These are phyloP conservation scores for Podarcis muralis DNA, from an alignment of 2,113 vertebrate species.

Conservation along the genomic window DNA sequence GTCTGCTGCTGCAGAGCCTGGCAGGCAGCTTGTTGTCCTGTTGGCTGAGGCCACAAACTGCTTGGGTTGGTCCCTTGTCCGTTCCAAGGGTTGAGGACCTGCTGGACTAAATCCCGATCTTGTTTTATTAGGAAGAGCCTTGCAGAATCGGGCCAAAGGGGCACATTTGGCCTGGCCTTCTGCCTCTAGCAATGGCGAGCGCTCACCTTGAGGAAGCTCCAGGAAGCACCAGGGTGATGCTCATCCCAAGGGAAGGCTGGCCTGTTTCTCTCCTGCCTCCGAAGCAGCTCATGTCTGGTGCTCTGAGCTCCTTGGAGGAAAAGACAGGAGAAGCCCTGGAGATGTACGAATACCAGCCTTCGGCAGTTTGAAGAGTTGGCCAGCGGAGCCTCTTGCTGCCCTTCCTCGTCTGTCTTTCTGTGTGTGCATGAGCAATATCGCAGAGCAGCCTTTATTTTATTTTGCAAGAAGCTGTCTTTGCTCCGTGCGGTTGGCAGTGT, in stretches of 20 bases:
- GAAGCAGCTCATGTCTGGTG: not conserved
- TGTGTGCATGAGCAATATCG: too few relatives aligned
- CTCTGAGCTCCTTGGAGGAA: too few relatives aligned
- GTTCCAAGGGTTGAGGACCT: too few relatives aligned
- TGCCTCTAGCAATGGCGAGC: not conserved
- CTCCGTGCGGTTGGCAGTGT: not conserved
- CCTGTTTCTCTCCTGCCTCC: not conserved
- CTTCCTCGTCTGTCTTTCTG: too few relatives aligned
- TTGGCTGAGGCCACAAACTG: rapidly evolving
- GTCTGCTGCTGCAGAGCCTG: not conserved
- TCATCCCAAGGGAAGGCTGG: not conserved
- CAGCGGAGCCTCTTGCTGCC: too few relatives aligned
- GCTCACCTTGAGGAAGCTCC: not conserved
- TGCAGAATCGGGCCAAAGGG: not conserved
- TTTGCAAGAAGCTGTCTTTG: not conserved
- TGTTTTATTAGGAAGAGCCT: not conserved
- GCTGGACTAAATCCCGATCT: not conserved
- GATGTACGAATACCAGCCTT: too few relatives aligned
- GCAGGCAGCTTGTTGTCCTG: not conserved
- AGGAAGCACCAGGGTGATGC: not conserved
- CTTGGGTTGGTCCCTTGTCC: not conserved
- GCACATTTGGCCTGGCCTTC: not conserved
- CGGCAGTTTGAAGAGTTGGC: too few relatives aligned
- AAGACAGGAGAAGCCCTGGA: too few relatives aligned
- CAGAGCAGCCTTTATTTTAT: not conserved